Evolutionary conservation across 2,888 invertebrate genomes (phyloP).

Genomic region (Listrodromus nycthemerus): DNA sequence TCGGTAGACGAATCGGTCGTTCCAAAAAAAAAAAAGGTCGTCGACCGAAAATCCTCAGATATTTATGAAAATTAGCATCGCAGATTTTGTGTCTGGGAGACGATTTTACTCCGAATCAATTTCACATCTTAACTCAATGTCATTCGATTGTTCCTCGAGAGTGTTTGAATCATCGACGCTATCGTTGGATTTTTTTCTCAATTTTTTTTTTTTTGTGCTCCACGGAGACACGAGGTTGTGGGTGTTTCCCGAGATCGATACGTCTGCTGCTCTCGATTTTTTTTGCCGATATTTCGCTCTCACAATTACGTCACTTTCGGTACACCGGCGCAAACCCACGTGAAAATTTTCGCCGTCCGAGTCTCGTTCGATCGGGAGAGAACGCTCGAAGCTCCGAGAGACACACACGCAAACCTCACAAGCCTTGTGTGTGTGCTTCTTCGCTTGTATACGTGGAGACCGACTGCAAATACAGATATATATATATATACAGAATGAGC

Average conservation of each 20-base stretch:
- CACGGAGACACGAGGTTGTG: not conserved
- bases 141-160: not conserved
- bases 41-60: no score
- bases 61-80: no score
- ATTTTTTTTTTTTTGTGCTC: no score
- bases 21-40: no score
- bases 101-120: no score
- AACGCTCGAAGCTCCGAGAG: slow-evolving; percentile 39
- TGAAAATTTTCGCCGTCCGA: slow-evolving; percentile 52
- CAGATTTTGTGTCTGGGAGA: not conserved
- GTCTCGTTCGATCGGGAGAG: slow-evolving; percentile 49
- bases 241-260: slow-evolving; percentile 49
- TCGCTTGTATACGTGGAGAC: not conserved
- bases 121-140: not conserved
- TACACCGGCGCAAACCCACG: slow-evolving; percentile 56
- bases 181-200: not conserved
- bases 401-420: slow-evolving; percentile 41
- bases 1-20: no score
- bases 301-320: slow-evolving; percentile 62
- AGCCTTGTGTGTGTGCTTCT: not conserved
- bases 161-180: not conserved
- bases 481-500: no score
- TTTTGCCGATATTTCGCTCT: slow-evolving; percentile 57
- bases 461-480: no score
- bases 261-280: slow-evolving; percentile 54